Conservation (phyloP, 2,113 vertebrate genomes). For the Mesocricetus auratus region DNA sequence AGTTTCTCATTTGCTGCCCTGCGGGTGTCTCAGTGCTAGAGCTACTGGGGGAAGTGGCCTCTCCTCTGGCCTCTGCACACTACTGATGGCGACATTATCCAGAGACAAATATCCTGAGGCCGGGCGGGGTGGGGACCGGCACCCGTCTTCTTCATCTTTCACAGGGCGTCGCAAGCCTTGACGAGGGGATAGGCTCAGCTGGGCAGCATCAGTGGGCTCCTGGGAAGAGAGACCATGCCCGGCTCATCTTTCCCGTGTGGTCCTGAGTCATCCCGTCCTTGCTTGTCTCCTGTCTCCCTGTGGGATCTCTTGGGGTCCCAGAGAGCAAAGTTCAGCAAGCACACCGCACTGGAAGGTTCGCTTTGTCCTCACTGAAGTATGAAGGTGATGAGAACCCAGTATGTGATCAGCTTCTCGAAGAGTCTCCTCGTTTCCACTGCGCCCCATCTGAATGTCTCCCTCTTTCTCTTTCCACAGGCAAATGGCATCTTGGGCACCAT, state of each 20-base stretch:
- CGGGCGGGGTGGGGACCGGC: neutral
- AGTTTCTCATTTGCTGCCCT: neutral
- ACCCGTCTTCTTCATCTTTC: neutral
- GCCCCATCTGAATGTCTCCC: constrained; percentile 59
- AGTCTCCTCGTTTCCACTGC: fast-evolving
- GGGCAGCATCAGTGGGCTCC: neutral
- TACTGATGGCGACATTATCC: neutral
- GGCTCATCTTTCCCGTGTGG: neutral
- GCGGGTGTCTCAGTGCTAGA: fast-evolving
- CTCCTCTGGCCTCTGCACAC: neutral
- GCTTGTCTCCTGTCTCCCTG: neutral
- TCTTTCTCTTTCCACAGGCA: constrained; percentile 87
- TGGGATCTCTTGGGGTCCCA: neutral
- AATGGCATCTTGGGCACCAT: constrained; percentile 98
- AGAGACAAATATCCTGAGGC: neutral
- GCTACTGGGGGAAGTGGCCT: neutral
- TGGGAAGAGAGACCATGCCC: neutral
- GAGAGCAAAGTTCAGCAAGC: neutral
- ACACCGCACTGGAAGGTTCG: fast-evolving
- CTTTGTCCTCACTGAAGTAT: neutral
- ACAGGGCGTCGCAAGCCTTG: fast-evolving
- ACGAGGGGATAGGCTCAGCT: neutral
- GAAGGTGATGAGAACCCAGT: neutral
- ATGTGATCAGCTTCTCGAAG: neutral
- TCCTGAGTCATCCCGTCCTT: neutral